Conservation (phyloP, 2,888 invertebrate species). For the Amorpha juglandis region DNA sequence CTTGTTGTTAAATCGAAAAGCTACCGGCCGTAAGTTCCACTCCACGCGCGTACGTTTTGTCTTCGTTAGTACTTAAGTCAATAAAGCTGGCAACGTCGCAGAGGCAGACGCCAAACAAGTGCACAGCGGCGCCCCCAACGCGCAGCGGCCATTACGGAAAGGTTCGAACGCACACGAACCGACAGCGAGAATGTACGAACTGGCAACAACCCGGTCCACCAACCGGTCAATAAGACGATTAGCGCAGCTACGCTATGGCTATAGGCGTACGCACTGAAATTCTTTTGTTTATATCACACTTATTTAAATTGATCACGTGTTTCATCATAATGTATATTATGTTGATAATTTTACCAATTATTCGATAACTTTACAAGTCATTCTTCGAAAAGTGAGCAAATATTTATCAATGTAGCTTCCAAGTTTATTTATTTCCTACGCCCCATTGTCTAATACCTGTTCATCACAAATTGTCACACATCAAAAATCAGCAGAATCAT, state of each 20-base stretch:
- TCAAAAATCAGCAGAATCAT: too few species aligned
- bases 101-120: slow-evolving; percentile 82
- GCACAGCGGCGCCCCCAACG: slow-evolving; percentile 82
- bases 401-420: too few species aligned
- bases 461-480: too few species aligned
- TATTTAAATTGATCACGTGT: slow-evolving; percentile 20
- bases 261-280: slow-evolving; percentile 59
- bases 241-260: slow-evolving; percentile 70
- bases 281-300: slow-evolving; percentile 57
- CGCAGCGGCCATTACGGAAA: slow-evolving; percentile 78
- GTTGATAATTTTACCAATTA: too few species aligned
- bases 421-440: too few species aligned
- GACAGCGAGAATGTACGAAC: slow-evolving; percentile 75
- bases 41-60: slow-evolving; percentile 83
- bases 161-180: slow-evolving; percentile 68
- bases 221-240: slow-evolving; percentile 84
- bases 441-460: too few species aligned
- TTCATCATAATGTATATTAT: background rate
- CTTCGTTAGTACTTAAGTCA: slow-evolving; percentile 80
- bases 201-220: slow-evolving; percentile 78
- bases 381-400: too few species aligned
- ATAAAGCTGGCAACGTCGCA: slow-evolving; percentile 85
- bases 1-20: slow-evolving; percentile 66
- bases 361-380: too few species aligned
- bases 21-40: slow-evolving; percentile 79